Percentiles rank a stretch among this genome's conserved stretches.
Conservation (phyloP, 35 echinoderm and acorn worm species). For the Ophioderma brevispina region DNA sequence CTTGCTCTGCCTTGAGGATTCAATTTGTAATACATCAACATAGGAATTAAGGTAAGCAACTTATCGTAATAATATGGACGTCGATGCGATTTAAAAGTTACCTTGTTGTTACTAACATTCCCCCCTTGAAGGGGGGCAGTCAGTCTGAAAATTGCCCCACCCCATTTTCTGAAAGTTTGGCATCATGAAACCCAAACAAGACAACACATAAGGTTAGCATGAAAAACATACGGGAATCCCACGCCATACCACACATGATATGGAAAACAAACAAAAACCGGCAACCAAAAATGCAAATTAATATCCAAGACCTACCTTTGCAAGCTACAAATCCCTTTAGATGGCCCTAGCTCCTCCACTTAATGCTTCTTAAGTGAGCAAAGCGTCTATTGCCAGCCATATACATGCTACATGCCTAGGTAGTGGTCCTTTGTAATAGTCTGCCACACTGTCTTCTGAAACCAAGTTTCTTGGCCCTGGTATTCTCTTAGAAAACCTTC, state of each 20-base stretch:
- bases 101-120: too few relatives aligned
- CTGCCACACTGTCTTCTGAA: slow-evolving; percentile 70
- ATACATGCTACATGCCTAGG: slow-evolving; percentile 93
- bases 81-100: too few relatives aligned
- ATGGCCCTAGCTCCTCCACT: slow-evolving; percentile 70
- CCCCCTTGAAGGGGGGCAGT: too few relatives aligned
- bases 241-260: background rate
- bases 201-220: background rate
- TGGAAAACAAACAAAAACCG: background rate
- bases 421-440: slow-evolving; percentile 75
- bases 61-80: too few relatives aligned
- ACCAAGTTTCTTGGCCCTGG: slow-evolving; percentile 81
- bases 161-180: too few relatives aligned
- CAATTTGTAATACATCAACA: too few relatives aligned
- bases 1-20: too few relatives aligned
- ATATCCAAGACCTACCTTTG: slow-evolving; percentile 61
- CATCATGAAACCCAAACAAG: background rate
- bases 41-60: too few relatives aligned
- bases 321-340: slow-evolving; percentile 93
- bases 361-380: slow-evolving; percentile 76
- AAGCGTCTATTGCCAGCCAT: slow-evolving; percentile 98
- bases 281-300: too few relatives aligned
- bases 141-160: too few relatives aligned
- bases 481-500: slow-evolving; percentile 31
- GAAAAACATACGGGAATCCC: background rate